These are phyloP conservation scores for Rhinogobius similis DNA, from an alignment of 2,113 vertebrate species.

Conservation along the genomic window DNA sequence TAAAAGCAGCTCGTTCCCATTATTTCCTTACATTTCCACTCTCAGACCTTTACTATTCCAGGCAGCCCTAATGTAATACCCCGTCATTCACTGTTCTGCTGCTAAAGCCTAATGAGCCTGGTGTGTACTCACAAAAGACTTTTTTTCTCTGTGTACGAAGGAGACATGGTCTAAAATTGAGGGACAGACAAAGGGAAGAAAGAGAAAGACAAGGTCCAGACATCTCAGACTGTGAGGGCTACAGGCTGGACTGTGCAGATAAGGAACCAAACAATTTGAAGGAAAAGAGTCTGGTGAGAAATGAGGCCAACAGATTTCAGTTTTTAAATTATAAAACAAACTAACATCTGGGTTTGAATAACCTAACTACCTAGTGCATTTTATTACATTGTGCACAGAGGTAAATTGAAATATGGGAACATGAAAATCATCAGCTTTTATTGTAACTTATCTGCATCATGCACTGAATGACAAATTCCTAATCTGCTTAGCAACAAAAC, in stretches of 20 bases:
- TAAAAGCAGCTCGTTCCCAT: not conserved
- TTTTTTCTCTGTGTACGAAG: constrained; percentile 11
- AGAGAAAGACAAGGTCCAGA: constrained; percentile 33
- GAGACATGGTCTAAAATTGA: constrained; percentile 18
- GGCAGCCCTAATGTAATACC: constrained; percentile 1
- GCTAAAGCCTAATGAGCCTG: constrained; percentile 33
- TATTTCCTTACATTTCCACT: constrained; percentile 3
- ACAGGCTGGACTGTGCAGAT: constrained; percentile 69
- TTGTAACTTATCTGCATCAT: constrained; percentile 2
- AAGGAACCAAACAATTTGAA: constrained; percentile 49
- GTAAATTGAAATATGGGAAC: not conserved
- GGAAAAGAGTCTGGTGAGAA: constrained; percentile 56
- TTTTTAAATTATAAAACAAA: constrained; percentile 53
- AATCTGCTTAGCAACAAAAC: not conserved
- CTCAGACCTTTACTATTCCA: constrained; percentile 1
- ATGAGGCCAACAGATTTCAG: constrained; percentile 51
- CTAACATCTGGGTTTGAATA: not conserved
- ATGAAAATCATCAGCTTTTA: not conserved
- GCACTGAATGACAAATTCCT: constrained; percentile 1
- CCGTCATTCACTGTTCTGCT: constrained; percentile 10
- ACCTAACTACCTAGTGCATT: not conserved
- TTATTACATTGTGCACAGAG: constrained; percentile 12
- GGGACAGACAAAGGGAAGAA: constrained; percentile 27
- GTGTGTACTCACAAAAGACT: constrained; percentile 16
- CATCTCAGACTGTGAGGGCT: constrained; percentile 44